phyloP scores from a whole-genome alignment of 2,113 vertebrate species.

The Panurus biarmicus region DNA sequence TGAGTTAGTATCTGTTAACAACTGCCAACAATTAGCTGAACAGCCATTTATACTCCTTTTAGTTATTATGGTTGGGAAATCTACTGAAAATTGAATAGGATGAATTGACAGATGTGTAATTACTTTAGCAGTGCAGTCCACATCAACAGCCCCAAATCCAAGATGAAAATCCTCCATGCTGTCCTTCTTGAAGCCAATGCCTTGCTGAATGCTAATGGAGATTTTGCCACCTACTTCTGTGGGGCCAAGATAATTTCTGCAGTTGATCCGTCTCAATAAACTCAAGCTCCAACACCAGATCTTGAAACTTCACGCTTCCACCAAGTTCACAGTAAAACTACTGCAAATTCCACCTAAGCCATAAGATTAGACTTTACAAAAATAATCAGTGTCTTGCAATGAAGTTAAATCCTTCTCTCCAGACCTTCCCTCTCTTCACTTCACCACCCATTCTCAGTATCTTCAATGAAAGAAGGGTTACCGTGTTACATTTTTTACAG shows the following conservation, averaged over 20 bases:
- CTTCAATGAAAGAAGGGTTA: neutral
- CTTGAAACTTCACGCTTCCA: neutral
- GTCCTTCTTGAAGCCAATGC: neutral
- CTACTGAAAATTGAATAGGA: neutral
- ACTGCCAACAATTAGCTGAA: neutral
- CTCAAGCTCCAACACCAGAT: neutral
- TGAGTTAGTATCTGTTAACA: neutral
- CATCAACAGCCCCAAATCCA: neutral
- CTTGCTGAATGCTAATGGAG: neutral
- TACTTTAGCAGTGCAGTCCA: neutral
- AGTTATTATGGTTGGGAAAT: neutral
- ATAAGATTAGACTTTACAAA: neutral
- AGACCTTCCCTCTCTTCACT: neutral
- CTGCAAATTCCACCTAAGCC: neutral
- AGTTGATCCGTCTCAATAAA: neutral
- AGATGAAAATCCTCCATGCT: neutral
- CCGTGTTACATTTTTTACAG: neutral
- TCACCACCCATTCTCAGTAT: neutral
- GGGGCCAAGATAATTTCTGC: neutral
- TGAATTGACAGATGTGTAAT: neutral
- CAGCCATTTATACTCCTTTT: neutral
- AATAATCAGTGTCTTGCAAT: neutral
- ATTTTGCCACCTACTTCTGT: neutral
- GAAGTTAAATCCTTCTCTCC: neutral
- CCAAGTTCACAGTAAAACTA: neutral